Base-by-base conservation (phyloP, 2,113 vertebrate genomes). In the Choloepus hoffmanni region DNA sequence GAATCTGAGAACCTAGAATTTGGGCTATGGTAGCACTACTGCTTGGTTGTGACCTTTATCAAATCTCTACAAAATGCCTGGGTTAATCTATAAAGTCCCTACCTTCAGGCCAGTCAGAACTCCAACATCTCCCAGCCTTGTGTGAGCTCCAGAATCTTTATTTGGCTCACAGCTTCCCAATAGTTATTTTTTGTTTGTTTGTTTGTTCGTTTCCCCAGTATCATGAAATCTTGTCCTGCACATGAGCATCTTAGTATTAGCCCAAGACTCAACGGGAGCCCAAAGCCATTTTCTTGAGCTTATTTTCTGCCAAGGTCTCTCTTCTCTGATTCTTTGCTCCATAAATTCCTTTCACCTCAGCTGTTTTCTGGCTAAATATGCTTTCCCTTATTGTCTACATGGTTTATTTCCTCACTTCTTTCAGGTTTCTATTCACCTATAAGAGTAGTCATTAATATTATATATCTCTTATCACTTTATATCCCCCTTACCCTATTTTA, bases 131-230 rank as follows among this genome's bases (percentile, higher is more conserved):
- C 28, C 40, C 18, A 62, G 3, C n/a, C 50, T 13, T n/a, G 16
- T 12, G 16, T 4, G 18, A 85, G 36, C 79, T 92, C 28, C 33
- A 65, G 28, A 74, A 28, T 50, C 50, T 14, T 78, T 92, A 33
- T 43, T 21, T 55, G 48, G 21, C 45, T 72, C 33, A 48, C 2
- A 45, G 19, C 11, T 79, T 28, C 4, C 3, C 13, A 45, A 50
- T 28, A 43, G 19, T 24, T 26, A 62, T 24, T 55, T 4, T 90
- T 50, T 88, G 14, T 53, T 53, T 13, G 36, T 13, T 14, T 14
- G 12, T 14, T 13, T 2, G 12, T 14, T 14, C 53, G 2, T 3
- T 19, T 3, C 55, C 8, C 5, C 33, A 53, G 23, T 0, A 60
- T 48, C 30, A 18, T 84, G 26, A 36, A 58, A 40, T 78, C 26